Evolutionary conservation across 2,888 invertebrate genomes (phyloP).

Genomic region (Dryomyza anilis): DNA sequence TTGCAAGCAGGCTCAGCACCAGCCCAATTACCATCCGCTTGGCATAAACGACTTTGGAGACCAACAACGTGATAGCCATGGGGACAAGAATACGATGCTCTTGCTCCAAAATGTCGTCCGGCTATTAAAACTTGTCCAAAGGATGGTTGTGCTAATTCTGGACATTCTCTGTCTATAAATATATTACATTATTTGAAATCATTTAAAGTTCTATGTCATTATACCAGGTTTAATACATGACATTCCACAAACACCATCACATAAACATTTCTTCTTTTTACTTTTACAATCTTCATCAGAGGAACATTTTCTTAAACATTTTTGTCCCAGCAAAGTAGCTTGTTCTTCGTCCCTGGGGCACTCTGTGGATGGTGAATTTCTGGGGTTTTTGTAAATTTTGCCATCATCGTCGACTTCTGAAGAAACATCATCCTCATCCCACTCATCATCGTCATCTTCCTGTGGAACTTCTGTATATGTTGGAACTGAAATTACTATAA

Average conservation of each 20-base stretch:
- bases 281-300: slow-evolving; percentile 96
- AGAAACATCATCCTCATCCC: slow-evolving; percentile 61
- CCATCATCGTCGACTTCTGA: slow-evolving; percentile 78
- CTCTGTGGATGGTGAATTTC: slow-evolving; percentile 83
- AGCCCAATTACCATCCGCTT: slow-evolving; percentile 91
- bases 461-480: slow-evolving; percentile 52
- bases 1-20: slow-evolving; percentile 84
- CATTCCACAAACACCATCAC: slow-evolving; percentile 96
- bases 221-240: slow-evolving; percentile 96
- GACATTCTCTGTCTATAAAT: slow-evolving; percentile 80
- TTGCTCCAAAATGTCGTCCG: slow-evolving; percentile 79
- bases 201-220: neutral
- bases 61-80: slow-evolving; percentile 89
- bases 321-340: slow-evolving; percentile 80
- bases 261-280: slow-evolving; percentile 94
- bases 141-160: slow-evolving; percentile 76
- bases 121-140: slow-evolving; percentile 78
- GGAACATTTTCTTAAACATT: slow-evolving; percentile 90
- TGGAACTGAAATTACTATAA: slow-evolving; percentile 47
- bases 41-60: slow-evolving; percentile 82
- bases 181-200: neutral
- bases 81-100: slow-evolving; percentile 84
- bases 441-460: slow-evolving; percentile 54
- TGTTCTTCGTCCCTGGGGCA: slow-evolving; percentile 88
- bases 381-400: slow-evolving; percentile 83